A percentile compares a stretch with the other conserved stretches of the same genome.
Conservation (phyloP, 2,797 vertebrate species). For the Cyclura pinguis region DNA sequence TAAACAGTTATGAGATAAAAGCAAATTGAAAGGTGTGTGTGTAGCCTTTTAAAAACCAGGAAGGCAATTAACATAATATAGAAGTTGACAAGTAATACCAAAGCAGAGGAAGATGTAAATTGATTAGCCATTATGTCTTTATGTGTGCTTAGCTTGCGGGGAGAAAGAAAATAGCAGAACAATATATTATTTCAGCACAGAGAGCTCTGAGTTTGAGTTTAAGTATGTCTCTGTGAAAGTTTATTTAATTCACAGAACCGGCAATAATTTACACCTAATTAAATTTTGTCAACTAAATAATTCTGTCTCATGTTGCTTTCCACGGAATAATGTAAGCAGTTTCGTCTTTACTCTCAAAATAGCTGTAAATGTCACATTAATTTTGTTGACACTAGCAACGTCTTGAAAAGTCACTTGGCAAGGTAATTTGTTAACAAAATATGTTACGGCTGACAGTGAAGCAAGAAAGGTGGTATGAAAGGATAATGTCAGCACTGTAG, state of each 20-base stretch:
- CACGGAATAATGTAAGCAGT: constrained; percentile 79
- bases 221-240: constrained; percentile 76
- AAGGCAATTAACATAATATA: background rate
- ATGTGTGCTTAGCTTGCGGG: constrained; percentile 46
- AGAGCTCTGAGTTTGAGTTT: constrained; percentile 75
- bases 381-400: constrained; percentile 81
- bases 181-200: constrained; percentile 72
- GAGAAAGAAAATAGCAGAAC: constrained; percentile 46
- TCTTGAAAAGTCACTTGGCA: constrained; percentile 73
- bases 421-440: constrained; percentile 77
- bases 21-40: background rate
- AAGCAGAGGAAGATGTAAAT: constrained; percentile 35
- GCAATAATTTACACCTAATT: constrained; percentile 85
- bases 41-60: background rate
- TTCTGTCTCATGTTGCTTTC: constrained; percentile 78
- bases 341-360: constrained; percentile 81
- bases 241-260: constrained; percentile 81
- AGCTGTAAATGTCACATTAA: constrained; percentile 84
- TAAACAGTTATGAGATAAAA: constrained; percentile 9
- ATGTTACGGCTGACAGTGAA: constrained; percentile 55
- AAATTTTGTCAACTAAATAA: constrained; percentile 84
- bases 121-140: constrained; percentile 52
- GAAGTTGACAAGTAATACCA: background rate
- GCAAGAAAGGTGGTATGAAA: background rate
- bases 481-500: constrained; percentile 9